Conservation (phyloP, 37 sponge, comb jelly and placozoan genomes). For the Chondrosia reniformis region DNA sequence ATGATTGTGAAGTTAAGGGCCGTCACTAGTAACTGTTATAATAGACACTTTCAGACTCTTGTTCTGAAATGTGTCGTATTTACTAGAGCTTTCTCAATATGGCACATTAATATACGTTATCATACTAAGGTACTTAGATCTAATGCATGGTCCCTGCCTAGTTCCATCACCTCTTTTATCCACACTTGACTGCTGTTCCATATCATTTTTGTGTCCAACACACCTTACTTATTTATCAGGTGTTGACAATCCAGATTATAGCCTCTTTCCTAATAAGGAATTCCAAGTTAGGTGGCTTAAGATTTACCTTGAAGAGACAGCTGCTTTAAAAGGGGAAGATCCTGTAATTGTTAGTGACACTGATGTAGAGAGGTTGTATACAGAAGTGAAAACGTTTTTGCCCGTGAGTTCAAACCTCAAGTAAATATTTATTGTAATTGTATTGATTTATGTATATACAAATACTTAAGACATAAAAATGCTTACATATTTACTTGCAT, state of each 20-base stretch:
- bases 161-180: no score
- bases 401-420: constrained; percentile 37
- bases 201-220: no score
- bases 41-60: no score
- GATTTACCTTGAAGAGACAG: constrained; percentile 65
- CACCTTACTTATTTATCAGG: no score
- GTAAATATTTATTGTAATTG: background rate
- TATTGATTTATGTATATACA: background rate
- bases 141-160: no score
- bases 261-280: constrained; percentile 64
- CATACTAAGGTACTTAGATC: no score
- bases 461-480: no score
- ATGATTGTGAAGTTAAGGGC: no score
- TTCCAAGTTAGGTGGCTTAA: constrained; percentile 73
- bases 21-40: no score
- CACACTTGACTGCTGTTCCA: no score
- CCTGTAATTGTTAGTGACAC: constrained; percentile 28
- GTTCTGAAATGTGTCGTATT: constrained; percentile 15
- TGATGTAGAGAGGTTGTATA: constrained; percentile 42
- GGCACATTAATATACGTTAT: background rate
- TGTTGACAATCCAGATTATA: constrained; percentile 67
- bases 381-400: constrained; percentile 73
- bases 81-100: background rate
- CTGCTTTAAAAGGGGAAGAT: constrained; percentile 32
- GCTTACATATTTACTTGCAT: no score